Evolutionary conservation across 2,113 vertebrate species (phyloP).

Genomic region (Hippoglossus stenolepis): DNA sequence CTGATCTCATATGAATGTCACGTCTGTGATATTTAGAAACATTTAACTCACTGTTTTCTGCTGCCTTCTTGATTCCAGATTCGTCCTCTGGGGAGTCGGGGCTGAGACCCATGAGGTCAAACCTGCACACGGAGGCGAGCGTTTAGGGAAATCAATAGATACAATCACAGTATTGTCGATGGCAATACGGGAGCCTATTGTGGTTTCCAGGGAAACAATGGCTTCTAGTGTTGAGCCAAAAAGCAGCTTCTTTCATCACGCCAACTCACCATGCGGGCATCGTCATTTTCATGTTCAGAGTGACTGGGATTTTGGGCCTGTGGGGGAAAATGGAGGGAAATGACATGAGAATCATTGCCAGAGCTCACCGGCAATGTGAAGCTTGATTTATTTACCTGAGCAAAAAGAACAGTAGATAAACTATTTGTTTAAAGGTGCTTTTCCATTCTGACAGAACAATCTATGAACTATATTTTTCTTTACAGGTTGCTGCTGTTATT

Average conservation of each 20-base stretch:
- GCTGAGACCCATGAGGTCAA: constrained; percentile 95
- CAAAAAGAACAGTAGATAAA: too few relatives aligned
- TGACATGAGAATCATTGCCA: background rate
- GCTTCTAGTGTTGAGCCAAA: constrained; percentile 46
- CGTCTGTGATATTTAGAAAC: background rate
- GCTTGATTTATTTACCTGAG: too few relatives aligned
- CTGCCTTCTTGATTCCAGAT: constrained; percentile 95
- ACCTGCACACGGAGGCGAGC: constrained; percentile 81
- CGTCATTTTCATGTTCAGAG: constrained; percentile 93
- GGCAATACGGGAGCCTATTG: constrained; percentile 38
- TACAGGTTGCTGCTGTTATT: background rate
- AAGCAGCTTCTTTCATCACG: constrained; percentile 28
- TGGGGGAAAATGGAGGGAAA: background rate
- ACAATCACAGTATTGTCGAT: constrained; percentile 56
- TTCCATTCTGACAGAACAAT: background rate
- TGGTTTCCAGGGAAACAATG: constrained; percentile 58
- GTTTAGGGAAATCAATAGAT: constrained; percentile 26
- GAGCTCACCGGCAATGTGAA: background rate
- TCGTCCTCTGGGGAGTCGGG: constrained; percentile 94
- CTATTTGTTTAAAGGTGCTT: too few relatives aligned
- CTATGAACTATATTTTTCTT: background rate
- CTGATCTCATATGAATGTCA: background rate
- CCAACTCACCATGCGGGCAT: constrained; percentile 96
- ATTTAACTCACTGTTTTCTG: constrained; percentile 90
- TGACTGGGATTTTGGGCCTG: constrained; percentile 94